Evolutionary conservation across 2,113 vertebrate species (phyloP).

Genomic region (Rhegmatorhina hoffmannsi): DNA sequence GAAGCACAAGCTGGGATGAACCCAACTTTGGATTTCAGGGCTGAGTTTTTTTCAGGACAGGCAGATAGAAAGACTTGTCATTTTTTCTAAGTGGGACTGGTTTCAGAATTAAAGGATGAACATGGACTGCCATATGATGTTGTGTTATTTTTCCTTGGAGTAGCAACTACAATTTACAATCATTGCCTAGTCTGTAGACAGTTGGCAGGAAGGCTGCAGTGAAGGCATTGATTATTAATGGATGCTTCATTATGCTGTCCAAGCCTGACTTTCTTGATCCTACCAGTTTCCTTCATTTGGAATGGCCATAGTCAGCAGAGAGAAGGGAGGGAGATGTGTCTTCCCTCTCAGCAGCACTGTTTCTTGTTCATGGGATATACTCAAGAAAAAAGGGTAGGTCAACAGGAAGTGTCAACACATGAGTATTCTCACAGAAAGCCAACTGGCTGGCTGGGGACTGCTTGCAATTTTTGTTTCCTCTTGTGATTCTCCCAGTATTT

Average conservation of each 20-base stretch:
- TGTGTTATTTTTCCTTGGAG: slow-evolving; percentile 29
- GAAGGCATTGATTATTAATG: slow-evolving; percentile 58
- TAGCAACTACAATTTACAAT: slow-evolving; percentile 26
- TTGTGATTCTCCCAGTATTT: not conserved
- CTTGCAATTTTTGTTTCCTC: not conserved
- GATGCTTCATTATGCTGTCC: slow-evolving; percentile 42
- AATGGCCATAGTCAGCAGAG: slow-evolving; percentile 28
- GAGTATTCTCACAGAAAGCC: not conserved
- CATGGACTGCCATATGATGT: not conserved
- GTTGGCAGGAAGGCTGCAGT: slow-evolving; percentile 39
- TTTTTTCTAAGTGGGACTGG: not conserved
- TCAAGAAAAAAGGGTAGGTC: slow-evolving; percentile 1
- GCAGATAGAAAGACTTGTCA: not conserved
- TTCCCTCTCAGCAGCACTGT: not conserved
- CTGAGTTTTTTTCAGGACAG: not conserved
- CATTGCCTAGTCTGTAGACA: slow-evolving; percentile 16
- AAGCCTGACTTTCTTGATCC: slow-evolving; percentile 50
- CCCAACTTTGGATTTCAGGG: not conserved
- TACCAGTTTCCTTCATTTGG: slow-evolving; percentile 24
- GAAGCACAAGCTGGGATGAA: not conserved
- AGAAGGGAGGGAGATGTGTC: not conserved
- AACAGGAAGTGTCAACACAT: slow-evolving; percentile 8
- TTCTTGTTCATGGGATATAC: not conserved
- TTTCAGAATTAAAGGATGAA: slow-evolving; percentile 16
- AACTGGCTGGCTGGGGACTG: not conserved